These are phyloP conservation scores for Porites evermanni DNA, from an alignment of 92 coral and sea anemone species.

Conservation along the genomic window DNA sequence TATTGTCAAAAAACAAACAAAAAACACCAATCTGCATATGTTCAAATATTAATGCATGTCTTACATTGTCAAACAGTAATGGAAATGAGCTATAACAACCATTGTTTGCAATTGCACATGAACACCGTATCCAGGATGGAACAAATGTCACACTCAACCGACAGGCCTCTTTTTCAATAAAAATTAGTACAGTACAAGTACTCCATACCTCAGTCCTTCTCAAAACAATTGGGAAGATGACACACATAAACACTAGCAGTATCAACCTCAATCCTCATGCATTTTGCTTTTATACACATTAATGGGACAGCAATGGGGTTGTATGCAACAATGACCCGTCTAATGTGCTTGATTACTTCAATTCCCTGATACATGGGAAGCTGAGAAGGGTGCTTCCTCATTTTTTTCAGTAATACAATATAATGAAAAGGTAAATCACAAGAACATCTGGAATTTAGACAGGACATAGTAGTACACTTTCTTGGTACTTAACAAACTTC, in stretches of 20 bases:
- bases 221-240: conserved; percentile 38
- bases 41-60: too few species aligned
- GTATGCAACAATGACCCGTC: background rate
- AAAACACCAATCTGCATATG: too few species aligned
- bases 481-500: conserved; percentile 15
- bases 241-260: conserved; percentile 21
- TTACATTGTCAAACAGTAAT: too few species aligned
- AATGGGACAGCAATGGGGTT: conserved; percentile 16
- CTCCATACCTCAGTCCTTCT: background rate
- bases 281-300: background rate
- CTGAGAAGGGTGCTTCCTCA: background rate
- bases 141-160: too few species aligned
- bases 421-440: conserved; percentile 14
- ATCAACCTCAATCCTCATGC: conserved; percentile 43
- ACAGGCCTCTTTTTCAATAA: too few species aligned
- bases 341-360: conserved; percentile 19
- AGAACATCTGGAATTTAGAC: conserved; percentile 10
- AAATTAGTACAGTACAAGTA: too few species aligned
- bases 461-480: conserved; percentile 25
- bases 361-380: conserved; percentile 11
- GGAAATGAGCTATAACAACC: too few species aligned
- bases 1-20: too few species aligned
- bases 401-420: conserved; percentile 14
- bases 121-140: too few species aligned
- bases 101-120: too few species aligned